Percentiles rank a stretch among this genome's conserved stretches.
Conservation (phyloP, 30 jellyfish, hydroid and myxozoan species). For the Turritopsis dohrnii region DNA sequence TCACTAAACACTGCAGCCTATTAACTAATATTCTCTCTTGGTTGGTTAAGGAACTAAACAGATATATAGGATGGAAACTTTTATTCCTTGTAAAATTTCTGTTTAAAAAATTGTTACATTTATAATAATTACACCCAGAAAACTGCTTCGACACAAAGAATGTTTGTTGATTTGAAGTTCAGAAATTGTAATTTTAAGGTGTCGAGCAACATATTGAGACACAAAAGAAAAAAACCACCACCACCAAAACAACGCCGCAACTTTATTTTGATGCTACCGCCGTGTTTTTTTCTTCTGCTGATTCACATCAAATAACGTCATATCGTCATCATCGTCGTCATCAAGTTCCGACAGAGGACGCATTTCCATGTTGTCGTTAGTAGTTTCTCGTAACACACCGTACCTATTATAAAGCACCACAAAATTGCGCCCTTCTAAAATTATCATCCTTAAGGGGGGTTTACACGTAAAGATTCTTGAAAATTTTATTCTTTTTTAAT, state of each 20-base stretch:
- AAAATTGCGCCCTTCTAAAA: too few species aligned
- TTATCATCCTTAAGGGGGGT: too few species aligned
- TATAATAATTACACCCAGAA: neutral
- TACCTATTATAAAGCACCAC: conserved; percentile 32
- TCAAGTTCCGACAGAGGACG: conserved; percentile 84
- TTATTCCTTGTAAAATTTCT: neutral
- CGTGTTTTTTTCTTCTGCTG: conserved; percentile 42
- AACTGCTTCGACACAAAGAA: too few species aligned
- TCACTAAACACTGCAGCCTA: too few species aligned
- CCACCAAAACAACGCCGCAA: too few species aligned
- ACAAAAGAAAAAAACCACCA: neutral
- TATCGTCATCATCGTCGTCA: conserved; percentile 84
- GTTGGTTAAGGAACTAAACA: neutral
- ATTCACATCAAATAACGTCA: conserved; percentile 68
- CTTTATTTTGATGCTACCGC: conserved; percentile 6
- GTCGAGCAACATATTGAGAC: neutral
- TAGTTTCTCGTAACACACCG: conserved; percentile 51
- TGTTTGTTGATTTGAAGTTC: neutral
- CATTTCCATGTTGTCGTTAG: conserved; percentile 68
- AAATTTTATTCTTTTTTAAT: too few species aligned
- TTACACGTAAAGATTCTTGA: too few species aligned
- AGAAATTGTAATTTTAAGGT: neutral
- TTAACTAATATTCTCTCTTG: too few species aligned
- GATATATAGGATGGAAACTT: neutral
- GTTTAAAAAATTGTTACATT: neutral